A percentile compares a stretch with the other conserved stretches of the same genome.
These are phyloP conservation scores for Vultur gryphus DNA, from an alignment of 2,797 vertebrate species.

Conservation along the genomic window DNA sequence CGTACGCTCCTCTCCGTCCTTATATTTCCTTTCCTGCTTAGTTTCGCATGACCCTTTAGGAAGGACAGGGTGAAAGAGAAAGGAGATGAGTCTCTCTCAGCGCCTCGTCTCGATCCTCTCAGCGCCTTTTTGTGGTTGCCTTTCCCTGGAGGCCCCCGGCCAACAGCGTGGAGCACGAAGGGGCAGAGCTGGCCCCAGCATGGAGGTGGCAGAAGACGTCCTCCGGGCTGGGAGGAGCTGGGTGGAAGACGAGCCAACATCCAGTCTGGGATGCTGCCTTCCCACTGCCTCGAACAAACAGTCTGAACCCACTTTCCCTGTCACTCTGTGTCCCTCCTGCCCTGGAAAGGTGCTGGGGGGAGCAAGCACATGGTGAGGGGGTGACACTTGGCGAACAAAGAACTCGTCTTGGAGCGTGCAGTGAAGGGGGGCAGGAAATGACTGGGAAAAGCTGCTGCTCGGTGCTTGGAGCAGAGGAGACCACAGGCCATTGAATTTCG, in stretches of 20 bases:
- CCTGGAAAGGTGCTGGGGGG: background rate
- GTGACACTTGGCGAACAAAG: background rate
- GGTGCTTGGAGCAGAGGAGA: background rate
- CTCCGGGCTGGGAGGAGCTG: background rate
- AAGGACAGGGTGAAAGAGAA: constrained; percentile 48
- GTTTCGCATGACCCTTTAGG: constrained; percentile 43
- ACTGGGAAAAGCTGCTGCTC: background rate
- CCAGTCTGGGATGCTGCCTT: background rate
- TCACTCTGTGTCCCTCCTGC: background rate
- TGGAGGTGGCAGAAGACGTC: background rate
- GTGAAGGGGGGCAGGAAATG: background rate
- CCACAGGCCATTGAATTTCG: background rate
- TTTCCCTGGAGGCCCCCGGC: background rate
- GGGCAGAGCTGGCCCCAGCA: background rate
- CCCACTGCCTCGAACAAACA: background rate
- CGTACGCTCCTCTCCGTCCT: background rate
- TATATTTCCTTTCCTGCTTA: constrained; percentile 19
- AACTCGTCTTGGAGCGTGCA: background rate
- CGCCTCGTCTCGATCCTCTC: constrained; percentile 40
- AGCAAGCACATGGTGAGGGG: rapidly evolving
- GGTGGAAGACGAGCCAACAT: background rate
- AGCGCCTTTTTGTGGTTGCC: constrained; percentile 14
- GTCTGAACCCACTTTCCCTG: background rate
- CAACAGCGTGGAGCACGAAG: rapidly evolving
- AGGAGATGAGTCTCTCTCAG: constrained; percentile 44